Percentiles rank a stretch among this genome's conserved stretches.
phyloP scores from a whole-genome alignment of 2,888 invertebrate genomes.

The Polydrusus pterygomalis region DNA sequence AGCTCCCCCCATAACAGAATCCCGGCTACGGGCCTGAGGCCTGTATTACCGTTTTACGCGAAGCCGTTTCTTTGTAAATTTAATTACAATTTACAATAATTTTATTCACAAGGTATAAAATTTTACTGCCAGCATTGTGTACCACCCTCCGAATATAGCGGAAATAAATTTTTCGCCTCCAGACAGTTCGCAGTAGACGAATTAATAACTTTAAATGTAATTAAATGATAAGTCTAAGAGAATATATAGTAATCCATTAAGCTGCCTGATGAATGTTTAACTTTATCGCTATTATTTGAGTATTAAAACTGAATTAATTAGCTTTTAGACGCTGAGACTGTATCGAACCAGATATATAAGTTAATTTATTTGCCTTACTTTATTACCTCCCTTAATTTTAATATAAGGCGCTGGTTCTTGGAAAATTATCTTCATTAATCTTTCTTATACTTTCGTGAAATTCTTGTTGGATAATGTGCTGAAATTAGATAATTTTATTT shows the following conservation, averaged over 20 bases:
- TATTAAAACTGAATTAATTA: slow-evolving; percentile 69
- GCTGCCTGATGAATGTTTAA: slow-evolving; percentile 67
- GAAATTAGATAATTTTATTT: slow-evolving; percentile 26
- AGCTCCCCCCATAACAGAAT: too few relatives aligned
- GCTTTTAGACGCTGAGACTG: slow-evolving; percentile 58
- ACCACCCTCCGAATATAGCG: slow-evolving; percentile 28
- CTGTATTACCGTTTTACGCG: too few relatives aligned
- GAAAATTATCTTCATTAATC: slow-evolving; percentile 56
- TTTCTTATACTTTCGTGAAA: slow-evolving; percentile 53
- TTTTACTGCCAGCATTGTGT: slow-evolving; percentile 21
- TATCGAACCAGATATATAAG: slow-evolving; percentile 56
- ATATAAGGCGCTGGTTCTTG: slow-evolving; percentile 51
- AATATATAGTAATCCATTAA: slow-evolving; percentile 55
- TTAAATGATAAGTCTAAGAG: slow-evolving; percentile 66
- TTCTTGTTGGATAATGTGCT: slow-evolving; percentile 37
- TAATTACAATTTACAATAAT: slow-evolving; percentile 26
- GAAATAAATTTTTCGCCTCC: slow-evolving; percentile 39
- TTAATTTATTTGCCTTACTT: slow-evolving; percentile 55
- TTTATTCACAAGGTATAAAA: slow-evolving; percentile 28
- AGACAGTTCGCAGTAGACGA: slow-evolving; percentile 56
- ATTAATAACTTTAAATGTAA: slow-evolving; percentile 68
- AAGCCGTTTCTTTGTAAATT: slow-evolving; percentile 16
- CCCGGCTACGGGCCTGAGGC: too few relatives aligned
- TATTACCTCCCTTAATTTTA: slow-evolving; percentile 56
- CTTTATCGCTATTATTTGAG: slow-evolving; percentile 69